phyloP scores from a whole-genome alignment of 1,140 invertebrate genomes.

The Drosophila takahashii region DNA sequence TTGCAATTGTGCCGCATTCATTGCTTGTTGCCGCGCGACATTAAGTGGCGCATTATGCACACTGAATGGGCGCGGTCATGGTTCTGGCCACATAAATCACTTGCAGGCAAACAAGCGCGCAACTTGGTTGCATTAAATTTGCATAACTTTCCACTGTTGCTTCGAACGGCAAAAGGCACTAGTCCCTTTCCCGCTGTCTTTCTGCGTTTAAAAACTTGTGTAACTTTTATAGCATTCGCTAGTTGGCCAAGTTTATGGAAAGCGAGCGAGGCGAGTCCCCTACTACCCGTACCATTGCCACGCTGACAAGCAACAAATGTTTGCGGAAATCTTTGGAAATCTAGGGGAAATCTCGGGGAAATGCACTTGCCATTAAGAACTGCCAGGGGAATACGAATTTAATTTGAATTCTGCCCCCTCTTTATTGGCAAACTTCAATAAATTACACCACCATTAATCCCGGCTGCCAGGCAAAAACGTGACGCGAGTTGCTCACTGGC shows the following conservation, averaged over 20 bases:
- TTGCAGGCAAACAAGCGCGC: slow-evolving; percentile 68
- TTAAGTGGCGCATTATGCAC: slow-evolving; percentile 69
- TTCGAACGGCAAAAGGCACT: slow-evolving; percentile 4
- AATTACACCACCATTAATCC: slow-evolving; percentile 68
- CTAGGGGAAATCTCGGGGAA: slow-evolving; percentile 52
- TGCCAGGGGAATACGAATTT: slow-evolving; percentile 31
- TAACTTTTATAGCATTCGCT: slow-evolving; percentile 65
- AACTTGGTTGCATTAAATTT: slow-evolving; percentile 81
- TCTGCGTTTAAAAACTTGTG: slow-evolving; percentile 62
- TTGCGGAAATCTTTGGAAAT: slow-evolving; percentile 61
- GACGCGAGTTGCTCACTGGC: slow-evolving; percentile 5
- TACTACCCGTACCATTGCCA: not conserved
- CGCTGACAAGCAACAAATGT: slow-evolving; percentile 67
- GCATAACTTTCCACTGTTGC: slow-evolving; percentile 70
- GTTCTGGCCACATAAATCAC: slow-evolving; percentile 76
- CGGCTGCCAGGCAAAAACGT: slow-evolving; percentile 37
- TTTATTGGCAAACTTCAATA: slow-evolving; percentile 68
- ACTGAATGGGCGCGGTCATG: slow-evolving; percentile 51
- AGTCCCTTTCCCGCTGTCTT: not conserved
- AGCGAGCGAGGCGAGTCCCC: not conserved
- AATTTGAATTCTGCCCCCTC: slow-evolving; percentile 55
- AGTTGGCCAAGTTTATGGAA: slow-evolving; percentile 54
- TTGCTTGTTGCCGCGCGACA: slow-evolving; percentile 58
- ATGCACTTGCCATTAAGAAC: slow-evolving; percentile 54
- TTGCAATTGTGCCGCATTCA: slow-evolving; percentile 42